Percentiles rank a stretch among this genome's conserved stretches.
These are phyloP conservation scores for Cataglyphis cursor DNA, from an alignment of 2,888 invertebrate species.

Conservation along the genomic window DNA sequence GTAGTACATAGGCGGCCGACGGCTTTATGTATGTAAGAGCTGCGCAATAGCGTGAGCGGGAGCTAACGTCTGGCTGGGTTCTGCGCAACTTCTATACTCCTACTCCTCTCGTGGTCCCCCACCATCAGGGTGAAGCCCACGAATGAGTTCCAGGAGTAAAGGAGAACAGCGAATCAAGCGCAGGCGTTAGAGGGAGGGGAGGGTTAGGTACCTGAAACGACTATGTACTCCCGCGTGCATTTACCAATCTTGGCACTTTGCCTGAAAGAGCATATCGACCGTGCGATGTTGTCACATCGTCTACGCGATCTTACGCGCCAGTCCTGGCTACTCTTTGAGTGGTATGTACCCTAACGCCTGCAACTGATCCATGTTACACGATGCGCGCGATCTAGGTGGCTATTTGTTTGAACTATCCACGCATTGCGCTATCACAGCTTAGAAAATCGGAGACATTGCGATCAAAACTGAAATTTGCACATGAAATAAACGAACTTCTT, in stretches of 20 bases:
- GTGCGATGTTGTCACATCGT: constrained; percentile 86
- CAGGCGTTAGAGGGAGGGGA: constrained; percentile 64
- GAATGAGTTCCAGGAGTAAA: constrained; percentile 76
- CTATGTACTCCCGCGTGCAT: constrained; percentile 82
- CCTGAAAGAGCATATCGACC: constrained; percentile 87
- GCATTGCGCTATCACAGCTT: background rate
- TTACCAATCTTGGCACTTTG: constrained; percentile 87
- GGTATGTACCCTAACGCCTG: constrained; percentile 79
- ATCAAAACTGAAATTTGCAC: constrained; percentile 2
- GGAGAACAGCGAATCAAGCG: constrained; percentile 66
- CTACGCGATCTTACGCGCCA: constrained; percentile 79
- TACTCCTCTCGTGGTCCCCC: constrained; percentile 65
- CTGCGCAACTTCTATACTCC: constrained; percentile 84
- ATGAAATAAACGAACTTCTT: background rate
- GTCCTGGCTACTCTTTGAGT: constrained; percentile 79
- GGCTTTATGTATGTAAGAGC: constrained; percentile 75
- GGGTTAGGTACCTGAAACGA: constrained; percentile 81
- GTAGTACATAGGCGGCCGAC: constrained; percentile 80
- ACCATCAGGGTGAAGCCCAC: constrained; percentile 75
- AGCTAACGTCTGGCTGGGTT: constrained; percentile 75
- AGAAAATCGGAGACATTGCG: background rate
- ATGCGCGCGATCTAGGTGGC: constrained; percentile 69
- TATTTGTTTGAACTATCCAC: constrained; percentile 56
- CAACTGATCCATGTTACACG: constrained; percentile 78
- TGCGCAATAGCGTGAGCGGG: constrained; percentile 80